These are phyloP conservation scores for Donacobius atricapilla DNA, from an alignment of 2,113 vertebrate species.

Conservation along the genomic window DNA sequence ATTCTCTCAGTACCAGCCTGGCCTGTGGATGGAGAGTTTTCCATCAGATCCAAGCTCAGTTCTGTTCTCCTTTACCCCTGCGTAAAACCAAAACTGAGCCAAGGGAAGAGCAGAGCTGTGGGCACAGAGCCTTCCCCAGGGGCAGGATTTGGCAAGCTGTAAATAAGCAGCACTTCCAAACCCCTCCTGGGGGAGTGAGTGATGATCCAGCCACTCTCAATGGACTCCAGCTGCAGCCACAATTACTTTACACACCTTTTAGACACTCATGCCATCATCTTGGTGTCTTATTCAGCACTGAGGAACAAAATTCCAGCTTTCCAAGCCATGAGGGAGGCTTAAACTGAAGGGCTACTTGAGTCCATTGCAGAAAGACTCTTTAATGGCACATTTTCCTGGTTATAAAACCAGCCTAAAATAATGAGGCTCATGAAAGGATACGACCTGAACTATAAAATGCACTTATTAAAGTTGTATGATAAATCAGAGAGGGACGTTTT, in stretches of 20 bases:
- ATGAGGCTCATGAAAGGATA: slow-evolving; percentile 55
- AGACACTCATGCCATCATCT: not conserved
- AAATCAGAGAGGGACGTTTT: slow-evolving; percentile 23
- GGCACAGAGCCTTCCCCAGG: not conserved
- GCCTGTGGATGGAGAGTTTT: not conserved
- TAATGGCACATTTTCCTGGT: slow-evolving; percentile 18
- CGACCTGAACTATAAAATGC: slow-evolving; percentile 51
- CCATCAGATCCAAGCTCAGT: not conserved
- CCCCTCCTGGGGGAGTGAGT: not conserved
- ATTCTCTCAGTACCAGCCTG: rapidly evolving
- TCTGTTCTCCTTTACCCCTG: not conserved
- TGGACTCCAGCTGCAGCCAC: not conserved
- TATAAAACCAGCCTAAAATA: slow-evolving; percentile 53
- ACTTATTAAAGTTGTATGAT: slow-evolving; percentile 48
- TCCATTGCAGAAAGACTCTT: slow-evolving; percentile 30
- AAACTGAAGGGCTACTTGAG: slow-evolving; percentile 6
- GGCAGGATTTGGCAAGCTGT: not conserved
- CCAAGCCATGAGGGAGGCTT: not conserved
- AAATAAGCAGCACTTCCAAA: not conserved
- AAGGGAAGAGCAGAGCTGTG: not conserved
- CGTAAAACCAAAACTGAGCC: not conserved
- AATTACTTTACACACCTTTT: not conserved
- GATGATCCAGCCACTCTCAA: not conserved
- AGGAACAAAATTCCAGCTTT: not conserved
- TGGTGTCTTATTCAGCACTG: not conserved